These are phyloP conservation scores for Xiphophorus hellerii DNA, from an alignment of 2,113 vertebrate genomes.

Conservation along the genomic window DNA sequence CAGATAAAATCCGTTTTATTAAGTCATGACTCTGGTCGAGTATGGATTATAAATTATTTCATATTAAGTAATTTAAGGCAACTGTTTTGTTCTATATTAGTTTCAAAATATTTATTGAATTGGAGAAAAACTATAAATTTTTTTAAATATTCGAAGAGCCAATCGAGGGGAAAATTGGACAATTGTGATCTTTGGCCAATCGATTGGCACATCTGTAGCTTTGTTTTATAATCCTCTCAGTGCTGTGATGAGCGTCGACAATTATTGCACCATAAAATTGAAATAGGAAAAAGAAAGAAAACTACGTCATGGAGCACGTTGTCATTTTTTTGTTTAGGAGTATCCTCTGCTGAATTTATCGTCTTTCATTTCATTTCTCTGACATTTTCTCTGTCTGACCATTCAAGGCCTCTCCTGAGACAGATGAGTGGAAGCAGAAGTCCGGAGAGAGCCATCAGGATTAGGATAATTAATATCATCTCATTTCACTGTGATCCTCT, in stretches of 20 bases:
- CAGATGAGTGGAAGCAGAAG: constrained; percentile 66
- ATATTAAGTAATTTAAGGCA: not conserved
- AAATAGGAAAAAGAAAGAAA: constrained; percentile 42
- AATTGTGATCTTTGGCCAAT: not conserved
- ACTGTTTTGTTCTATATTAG: not conserved
- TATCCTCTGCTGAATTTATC: constrained; percentile 71
- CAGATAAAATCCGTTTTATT: not conserved
- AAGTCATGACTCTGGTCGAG: not conserved
- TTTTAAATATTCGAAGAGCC: not conserved
- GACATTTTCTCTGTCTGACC: constrained; percentile 78
- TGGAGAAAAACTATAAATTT: not conserved
- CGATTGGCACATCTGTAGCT: not conserved
- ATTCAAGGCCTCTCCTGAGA: constrained; percentile 77
- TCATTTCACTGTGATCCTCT: constrained; percentile 78
- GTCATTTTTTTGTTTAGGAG: constrained; percentile 46
- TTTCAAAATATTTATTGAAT: not conserved
- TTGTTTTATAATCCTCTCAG: not conserved
- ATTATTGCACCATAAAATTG: constrained; percentile 46
- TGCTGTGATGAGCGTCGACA: constrained; percentile 35
- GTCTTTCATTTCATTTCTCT: constrained; percentile 69
- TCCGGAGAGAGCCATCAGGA: constrained; percentile 80
- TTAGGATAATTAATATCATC: constrained; percentile 83
- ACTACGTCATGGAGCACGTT: constrained; percentile 47
- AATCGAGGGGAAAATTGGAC: not conserved
- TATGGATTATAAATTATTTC: not conserved